Conservation (phyloP, 2,113 vertebrate genomes). For the Orthonyx spaldingii region DNA sequence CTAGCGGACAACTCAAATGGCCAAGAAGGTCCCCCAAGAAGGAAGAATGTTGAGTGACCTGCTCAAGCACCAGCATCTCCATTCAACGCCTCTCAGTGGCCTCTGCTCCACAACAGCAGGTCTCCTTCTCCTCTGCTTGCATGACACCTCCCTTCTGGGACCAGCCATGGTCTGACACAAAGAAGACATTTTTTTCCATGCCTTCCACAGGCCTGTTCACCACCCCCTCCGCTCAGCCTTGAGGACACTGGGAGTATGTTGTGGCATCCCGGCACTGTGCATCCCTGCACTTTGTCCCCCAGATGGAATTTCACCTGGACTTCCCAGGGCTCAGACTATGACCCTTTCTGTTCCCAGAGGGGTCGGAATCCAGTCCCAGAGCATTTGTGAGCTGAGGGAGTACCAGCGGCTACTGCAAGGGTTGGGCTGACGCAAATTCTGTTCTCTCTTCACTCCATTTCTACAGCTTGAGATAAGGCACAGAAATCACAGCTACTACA, state of each 20-base stretch:
- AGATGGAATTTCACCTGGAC: background rate
- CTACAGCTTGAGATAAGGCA: background rate
- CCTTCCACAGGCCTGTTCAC: background rate
- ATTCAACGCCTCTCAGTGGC: background rate
- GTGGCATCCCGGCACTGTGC: background rate
- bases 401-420: background rate
- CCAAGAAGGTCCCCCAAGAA: background rate
- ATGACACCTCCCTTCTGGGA: background rate
- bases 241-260: background rate
- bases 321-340: background rate
- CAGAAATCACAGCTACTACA: background rate
- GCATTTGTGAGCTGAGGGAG: background rate
- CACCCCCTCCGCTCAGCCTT: background rate
- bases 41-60: background rate
- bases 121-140: background rate
- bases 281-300: background rate
- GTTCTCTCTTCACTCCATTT: background rate
- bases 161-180: background rate
- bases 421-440: background rate
- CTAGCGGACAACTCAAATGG: background rate
- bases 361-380: background rate
- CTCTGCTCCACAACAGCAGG: background rate
- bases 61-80: background rate
- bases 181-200: background rate
- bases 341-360: background rate